Percentiles rank a stretch among this genome's conserved stretches.
These are phyloP conservation scores for Guaruba guarouba DNA, from an alignment of 2,113 vertebrate genomes.

Conservation along the genomic window DNA sequence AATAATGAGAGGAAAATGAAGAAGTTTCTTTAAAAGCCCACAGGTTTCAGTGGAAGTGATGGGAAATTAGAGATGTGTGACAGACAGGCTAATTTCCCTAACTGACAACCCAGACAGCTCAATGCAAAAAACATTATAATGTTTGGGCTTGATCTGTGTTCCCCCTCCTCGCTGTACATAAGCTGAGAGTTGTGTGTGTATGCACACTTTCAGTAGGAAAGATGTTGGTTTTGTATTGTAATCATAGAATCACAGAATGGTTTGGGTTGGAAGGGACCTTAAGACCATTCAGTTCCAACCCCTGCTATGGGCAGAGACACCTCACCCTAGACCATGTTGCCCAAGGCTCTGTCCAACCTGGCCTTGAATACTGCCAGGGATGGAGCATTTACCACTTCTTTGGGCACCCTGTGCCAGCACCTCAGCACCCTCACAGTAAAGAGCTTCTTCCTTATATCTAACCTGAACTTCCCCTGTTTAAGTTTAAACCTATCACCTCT, in stretches of 20 bases:
- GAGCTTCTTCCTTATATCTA: background rate
- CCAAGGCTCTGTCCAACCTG: no score
- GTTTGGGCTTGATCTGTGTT: conserved; percentile 27
- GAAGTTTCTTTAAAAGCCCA: conserved; percentile 34
- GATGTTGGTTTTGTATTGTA: background rate
- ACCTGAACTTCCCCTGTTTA: background rate
- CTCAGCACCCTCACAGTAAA: background rate
- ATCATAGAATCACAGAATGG: background rate
- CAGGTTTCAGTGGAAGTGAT: background rate
- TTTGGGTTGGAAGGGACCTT: no score
- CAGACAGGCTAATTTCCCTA: conserved; percentile 32
- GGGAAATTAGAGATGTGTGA: conserved; percentile 1
- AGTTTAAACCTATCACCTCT: background rate
- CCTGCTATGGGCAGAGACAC: no score
- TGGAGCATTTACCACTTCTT: background rate
- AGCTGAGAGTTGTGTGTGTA: background rate
- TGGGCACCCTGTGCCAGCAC: background rate
- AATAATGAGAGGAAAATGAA: background rate
- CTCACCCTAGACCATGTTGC: no score
- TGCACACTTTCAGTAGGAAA: background rate
- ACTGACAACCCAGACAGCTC: conserved; percentile 47
- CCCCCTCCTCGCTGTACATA: fast-evolving
- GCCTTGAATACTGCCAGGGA: background rate
- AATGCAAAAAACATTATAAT: background rate
- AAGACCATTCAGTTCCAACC: no score